phyloP scores from a whole-genome alignment of 2,888 invertebrate genomes.

The Heliconius aoede region DNA sequence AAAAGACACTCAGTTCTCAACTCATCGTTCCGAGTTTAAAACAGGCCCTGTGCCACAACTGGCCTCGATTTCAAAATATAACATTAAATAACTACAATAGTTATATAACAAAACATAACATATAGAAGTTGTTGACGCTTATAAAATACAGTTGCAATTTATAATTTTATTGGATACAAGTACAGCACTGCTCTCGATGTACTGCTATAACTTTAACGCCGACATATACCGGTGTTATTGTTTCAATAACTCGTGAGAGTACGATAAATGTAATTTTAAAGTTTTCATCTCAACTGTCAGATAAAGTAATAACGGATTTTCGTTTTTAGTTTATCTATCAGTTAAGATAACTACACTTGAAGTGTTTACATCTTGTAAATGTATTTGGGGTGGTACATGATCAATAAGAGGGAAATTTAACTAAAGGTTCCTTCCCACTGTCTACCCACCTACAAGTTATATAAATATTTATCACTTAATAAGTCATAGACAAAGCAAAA shows the following conservation, averaged over 20 bases:
- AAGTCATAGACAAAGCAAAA: not conserved
- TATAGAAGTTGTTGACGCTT: slow-evolving; percentile 22
- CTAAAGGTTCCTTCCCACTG: not conserved
- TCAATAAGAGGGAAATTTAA: no score
- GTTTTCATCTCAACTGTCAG: not conserved
- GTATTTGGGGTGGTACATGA: no score
- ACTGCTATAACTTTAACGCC: slow-evolving; percentile 32
- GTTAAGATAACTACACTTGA: no score
- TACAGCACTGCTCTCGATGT: slow-evolving; percentile 4
- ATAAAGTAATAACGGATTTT: not conserved
- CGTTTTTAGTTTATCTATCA: no score
- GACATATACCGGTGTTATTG: slow-evolving; percentile 19
- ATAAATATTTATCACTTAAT: not conserved
- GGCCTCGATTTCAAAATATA: no score
- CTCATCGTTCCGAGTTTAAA: not conserved
- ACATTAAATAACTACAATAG: not conserved
- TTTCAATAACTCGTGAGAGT: slow-evolving; percentile 17
- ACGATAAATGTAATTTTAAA: slow-evolving; percentile 18
- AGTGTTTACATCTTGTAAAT: no score
- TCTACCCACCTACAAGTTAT: not conserved
- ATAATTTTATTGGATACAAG: slow-evolving; percentile 41
- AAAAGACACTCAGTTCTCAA: not conserved
- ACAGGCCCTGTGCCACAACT: not conserved
- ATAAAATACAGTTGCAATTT: slow-evolving; percentile 37
- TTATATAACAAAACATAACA: not conserved